Conservation (phyloP, 2,113 vertebrate species). For the Amphilophus citrinellus region DNA sequence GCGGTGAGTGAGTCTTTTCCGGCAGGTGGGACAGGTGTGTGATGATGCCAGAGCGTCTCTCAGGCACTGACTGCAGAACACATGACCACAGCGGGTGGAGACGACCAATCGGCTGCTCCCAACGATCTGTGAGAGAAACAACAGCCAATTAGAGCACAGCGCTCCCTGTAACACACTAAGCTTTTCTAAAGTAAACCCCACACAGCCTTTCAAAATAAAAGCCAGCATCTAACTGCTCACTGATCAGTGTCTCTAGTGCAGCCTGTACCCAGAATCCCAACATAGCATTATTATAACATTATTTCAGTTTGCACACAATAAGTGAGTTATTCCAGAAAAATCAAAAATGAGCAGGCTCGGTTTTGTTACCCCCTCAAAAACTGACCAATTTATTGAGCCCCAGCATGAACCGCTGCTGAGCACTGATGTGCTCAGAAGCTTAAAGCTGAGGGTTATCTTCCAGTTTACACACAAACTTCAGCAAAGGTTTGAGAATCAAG, state of each 20-base stretch:
- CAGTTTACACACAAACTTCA: no score
- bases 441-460: no score
- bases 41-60: slow-evolving; percentile 88
- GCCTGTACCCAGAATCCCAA: neutral
- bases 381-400: no score
- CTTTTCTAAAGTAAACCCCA: neutral
- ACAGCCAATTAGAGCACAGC: slow-evolving; percentile 23
- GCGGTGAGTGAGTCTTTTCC: slow-evolving; percentile 91
- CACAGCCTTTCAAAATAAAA: neutral
- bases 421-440: no score
- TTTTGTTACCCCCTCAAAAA: no score
- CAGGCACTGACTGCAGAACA: slow-evolving; percentile 97
- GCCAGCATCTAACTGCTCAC: neutral
- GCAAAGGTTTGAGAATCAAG: no score
- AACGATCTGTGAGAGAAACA: slow-evolving; percentile 83
- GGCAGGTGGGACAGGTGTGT: slow-evolving; percentile 92
- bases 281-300: no score
- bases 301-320: no score
- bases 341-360: no score
- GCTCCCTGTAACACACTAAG: neutral
- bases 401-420: no score
- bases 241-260: neutral
- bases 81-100: slow-evolving; percentile 94
- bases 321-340: no score
- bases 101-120: slow-evolving; percentile 92